Evolutionary conservation across 2,113 vertebrate genomes (phyloP).

Genomic region (Isurus oxyrinchus): DNA sequence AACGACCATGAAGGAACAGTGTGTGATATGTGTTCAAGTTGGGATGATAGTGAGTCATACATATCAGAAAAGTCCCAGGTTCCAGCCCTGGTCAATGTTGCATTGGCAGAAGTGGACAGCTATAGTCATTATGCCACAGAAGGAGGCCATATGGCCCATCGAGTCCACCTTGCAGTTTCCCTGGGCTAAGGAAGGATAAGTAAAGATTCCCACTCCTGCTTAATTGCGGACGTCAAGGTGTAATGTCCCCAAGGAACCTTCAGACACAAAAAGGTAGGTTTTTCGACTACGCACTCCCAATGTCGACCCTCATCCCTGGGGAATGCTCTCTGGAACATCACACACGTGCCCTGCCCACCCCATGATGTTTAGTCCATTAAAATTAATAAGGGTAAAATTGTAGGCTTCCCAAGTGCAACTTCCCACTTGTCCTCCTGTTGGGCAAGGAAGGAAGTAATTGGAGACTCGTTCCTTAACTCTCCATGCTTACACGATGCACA

Average conservation of each 20-base stretch:
- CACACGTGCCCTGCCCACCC: background rate
- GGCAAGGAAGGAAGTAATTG: background rate
- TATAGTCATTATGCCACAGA: background rate
- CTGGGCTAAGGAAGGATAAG: background rate
- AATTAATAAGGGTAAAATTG: background rate
- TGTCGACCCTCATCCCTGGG: background rate
- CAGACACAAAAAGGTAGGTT: background rate
- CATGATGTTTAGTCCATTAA: background rate
- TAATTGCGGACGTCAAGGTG: background rate
- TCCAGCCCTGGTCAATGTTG: background rate
- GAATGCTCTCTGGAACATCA: background rate
- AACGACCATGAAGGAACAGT: background rate
- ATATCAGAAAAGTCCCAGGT: too few relatives aligned
- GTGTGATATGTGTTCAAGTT: background rate
- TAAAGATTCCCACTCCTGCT: background rate
- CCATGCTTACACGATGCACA: background rate
- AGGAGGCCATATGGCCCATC: background rate
- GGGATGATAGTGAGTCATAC: background rate
- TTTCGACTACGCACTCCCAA: background rate
- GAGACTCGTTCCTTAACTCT: background rate
- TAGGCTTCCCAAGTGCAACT: background rate
- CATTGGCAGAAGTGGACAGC: background rate
- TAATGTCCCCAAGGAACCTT: background rate
- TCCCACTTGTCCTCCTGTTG: background rate
- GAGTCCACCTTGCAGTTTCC: too few relatives aligned